phyloP scores from a whole-genome alignment of 2,888 invertebrate genomes.

The Phlogophora meticulosa region DNA sequence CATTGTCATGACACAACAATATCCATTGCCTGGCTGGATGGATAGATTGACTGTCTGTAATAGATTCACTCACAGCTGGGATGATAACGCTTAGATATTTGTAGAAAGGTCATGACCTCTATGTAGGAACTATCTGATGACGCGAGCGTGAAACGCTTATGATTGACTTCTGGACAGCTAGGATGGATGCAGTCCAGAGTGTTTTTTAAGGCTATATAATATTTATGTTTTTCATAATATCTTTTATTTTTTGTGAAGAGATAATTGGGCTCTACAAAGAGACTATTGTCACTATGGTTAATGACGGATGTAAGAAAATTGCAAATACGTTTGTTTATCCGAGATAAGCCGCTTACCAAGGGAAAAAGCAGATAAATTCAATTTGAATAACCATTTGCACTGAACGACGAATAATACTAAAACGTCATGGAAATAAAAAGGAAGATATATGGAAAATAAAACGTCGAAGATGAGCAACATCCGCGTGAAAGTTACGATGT shows the following conservation, averaged over 20 bases:
- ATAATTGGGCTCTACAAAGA: background rate
- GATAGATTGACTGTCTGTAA: conserved; percentile 34
- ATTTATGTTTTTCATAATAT: background rate
- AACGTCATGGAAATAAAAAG: conserved; percentile 19
- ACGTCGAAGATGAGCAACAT: conserved; percentile 20
- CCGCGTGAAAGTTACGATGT: conserved; percentile 43
- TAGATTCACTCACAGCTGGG: conserved; percentile 34
- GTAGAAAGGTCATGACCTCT: background rate
- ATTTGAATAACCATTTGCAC: conserved; percentile 11
- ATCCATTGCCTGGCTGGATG: conserved; percentile 38
- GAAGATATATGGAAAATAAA: conserved; percentile 38
- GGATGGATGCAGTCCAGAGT: background rate
- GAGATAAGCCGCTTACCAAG: conserved; percentile 10
- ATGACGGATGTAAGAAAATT: conserved; percentile 2
- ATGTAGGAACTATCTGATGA: background rate
- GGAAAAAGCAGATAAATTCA: conserved; percentile 11
- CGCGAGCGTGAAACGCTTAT: background rate
- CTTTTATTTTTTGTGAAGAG: background rate
- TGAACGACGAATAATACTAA: conserved; percentile 17
- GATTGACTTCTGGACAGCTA: background rate
- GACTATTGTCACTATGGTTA: background rate
- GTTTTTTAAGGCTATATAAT: background rate
- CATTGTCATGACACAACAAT: conserved; percentile 39
- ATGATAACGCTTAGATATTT: conserved; percentile 9
- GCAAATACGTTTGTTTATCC: background rate